These are phyloP conservation scores for Elephas maximus DNA, from an alignment of 2,113 vertebrate genomes.

Conservation along the genomic window DNA sequence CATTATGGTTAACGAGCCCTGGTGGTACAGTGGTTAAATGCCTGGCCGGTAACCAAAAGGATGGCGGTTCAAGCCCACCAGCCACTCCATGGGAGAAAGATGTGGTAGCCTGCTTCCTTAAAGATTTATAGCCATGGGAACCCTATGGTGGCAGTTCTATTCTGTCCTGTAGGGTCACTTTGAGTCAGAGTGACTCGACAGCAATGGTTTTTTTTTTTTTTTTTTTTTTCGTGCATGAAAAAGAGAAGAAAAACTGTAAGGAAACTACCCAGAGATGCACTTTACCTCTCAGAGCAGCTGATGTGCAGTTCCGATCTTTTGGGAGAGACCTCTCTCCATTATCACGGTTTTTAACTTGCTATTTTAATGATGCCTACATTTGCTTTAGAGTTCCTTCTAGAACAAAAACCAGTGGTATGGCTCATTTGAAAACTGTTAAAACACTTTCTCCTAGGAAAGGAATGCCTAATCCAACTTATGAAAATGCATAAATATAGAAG, in stretches of 20 bases:
- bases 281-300: background rate
- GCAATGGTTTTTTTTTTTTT: no score
- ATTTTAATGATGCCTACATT: background rate
- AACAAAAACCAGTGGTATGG: background rate
- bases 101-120: no score
- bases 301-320: background rate
- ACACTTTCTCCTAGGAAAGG: background rate
- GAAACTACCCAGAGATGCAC: background rate
- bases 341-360: background rate
- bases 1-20: background rate
- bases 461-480: background rate
- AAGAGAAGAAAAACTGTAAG: background rate
- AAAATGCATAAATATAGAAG: background rate
- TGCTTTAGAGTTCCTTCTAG: background rate
- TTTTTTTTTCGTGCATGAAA: no score
- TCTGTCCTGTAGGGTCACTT: no score
- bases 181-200: no score
- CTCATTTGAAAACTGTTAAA: slow-evolving; percentile 16
- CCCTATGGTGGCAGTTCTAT: no score
- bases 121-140: no score
- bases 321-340: background rate
- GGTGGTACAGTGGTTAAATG: no score
- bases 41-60: background rate
- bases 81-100: background rate
- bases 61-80: background rate